Conservation (phyloP, 2,888 invertebrate species). For the Scaptomyza flava region DNA sequence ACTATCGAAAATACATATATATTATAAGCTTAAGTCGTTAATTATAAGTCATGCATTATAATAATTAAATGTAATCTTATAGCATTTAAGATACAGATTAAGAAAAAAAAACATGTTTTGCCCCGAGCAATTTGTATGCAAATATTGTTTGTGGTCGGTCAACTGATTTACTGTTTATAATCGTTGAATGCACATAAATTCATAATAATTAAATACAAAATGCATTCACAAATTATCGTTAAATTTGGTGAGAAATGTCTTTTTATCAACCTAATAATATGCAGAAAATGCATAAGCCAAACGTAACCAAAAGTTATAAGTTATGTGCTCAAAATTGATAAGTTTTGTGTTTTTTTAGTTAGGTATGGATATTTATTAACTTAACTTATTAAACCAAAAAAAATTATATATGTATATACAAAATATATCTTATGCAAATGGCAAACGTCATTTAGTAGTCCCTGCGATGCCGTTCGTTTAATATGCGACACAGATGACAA, state of each 20-base stretch:
- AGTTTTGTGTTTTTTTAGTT: background rate
- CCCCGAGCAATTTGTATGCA: conserved; percentile 49
- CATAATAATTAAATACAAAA: conserved; percentile 43
- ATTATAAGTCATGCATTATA: conserved; percentile 26
- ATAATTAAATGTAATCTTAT: conserved; percentile 52
- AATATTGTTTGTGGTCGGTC: conserved; percentile 19
- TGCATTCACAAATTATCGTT: conserved; percentile 35
- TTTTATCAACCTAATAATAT: background rate
- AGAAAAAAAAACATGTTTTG: conserved; percentile 56
- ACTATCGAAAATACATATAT: background rate
- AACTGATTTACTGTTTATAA: conserved; percentile 44
- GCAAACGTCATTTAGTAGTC: conserved; percentile 58
- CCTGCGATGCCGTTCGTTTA: conserved; percentile 17
- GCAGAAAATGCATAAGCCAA: background rate
- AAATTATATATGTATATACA: background rate
- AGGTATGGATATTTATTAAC: too few species aligned
- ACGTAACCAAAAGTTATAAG: background rate
- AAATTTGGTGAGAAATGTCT: background rate
- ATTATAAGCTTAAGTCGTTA: conserved; percentile 3
- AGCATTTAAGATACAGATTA: conserved; percentile 35
- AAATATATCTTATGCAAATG: conserved; percentile 63
- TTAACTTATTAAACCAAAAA: too few species aligned
- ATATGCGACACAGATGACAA: conserved; percentile 51
- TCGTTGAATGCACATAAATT: conserved; percentile 57
- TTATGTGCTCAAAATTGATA: background rate